phyloP scores from a whole-genome alignment of 2,888 invertebrate genomes.

The Idaea aversata region DNA sequence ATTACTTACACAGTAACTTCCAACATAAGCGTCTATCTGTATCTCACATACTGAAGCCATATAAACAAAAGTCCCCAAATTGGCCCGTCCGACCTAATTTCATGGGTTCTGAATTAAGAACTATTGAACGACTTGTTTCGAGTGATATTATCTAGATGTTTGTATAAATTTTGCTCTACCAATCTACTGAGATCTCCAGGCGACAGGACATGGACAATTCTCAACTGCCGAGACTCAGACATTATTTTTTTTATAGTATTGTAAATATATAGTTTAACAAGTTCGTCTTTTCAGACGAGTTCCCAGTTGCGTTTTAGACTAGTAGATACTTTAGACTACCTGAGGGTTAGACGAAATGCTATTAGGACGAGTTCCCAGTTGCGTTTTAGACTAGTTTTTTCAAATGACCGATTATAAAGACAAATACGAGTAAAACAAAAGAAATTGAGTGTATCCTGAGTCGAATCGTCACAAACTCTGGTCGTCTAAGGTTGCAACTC shows the following conservation, averaged over 20 bases:
- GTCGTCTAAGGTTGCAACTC: no score
- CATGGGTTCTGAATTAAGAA: slow-evolving; percentile 28
- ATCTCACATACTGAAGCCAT: slow-evolving; percentile 25
- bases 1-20: slow-evolving; percentile 33
- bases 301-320: neutral
- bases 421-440: no score
- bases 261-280: neutral
- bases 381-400: no score
- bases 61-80: slow-evolving; percentile 33
- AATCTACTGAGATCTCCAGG: neutral
- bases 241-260: slow-evolving; percentile 1
- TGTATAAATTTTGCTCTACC: slow-evolving; percentile 3
- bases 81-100: slow-evolving; percentile 29
- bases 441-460: no score
- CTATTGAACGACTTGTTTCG: slow-evolving; percentile 16
- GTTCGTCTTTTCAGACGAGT: neutral
- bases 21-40: slow-evolving; percentile 26
- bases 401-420: no score
- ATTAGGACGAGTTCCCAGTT: no score
- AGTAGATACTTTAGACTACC: neutral
- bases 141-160: slow-evolving; percentile 7
- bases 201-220: slow-evolving; percentile 4
- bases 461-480: no score
- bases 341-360: no score
- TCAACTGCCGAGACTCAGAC: neutral